A percentile compares a stretch with the other conserved stretches of the same genome.
Evolutionary conservation across 2,888 invertebrate genomes (phyloP).

Genomic region (Mimumesa dahlbomi): DNA sequence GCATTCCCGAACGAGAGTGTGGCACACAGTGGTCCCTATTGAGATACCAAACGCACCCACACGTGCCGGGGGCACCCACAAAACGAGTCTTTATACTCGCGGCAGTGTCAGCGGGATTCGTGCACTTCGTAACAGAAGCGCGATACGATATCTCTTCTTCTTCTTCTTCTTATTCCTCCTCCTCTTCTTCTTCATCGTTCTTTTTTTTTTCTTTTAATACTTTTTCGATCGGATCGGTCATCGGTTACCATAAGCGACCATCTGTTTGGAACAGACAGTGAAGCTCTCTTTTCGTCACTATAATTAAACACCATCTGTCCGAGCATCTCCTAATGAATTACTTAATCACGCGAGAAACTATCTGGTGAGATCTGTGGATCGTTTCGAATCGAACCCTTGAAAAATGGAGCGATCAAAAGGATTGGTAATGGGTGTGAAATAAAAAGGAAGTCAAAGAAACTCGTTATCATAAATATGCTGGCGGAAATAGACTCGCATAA

Average conservation of each 20-base stretch:
- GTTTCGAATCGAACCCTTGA: too few relatives aligned
- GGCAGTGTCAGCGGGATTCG: slow-evolving; percentile 16
- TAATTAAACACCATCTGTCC: too few relatives aligned
- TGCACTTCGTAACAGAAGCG: slow-evolving; percentile 12
- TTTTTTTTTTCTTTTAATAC: slow-evolving; percentile 5
- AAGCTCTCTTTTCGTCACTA: slow-evolving; percentile 15
- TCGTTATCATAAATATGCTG: slow-evolving; percentile 17
- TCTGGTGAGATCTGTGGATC: too few relatives aligned
- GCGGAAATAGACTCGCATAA: slow-evolving; percentile 11
- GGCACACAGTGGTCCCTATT: slow-evolving; percentile 53
- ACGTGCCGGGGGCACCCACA: slow-evolving; percentile 39
- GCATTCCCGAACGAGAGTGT: slow-evolving; percentile 7
- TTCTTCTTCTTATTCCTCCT: too few relatives aligned
- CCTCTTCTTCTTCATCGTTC: too few relatives aligned
- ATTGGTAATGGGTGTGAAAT: background rate
- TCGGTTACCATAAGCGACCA: background rate
- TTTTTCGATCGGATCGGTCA: slow-evolving; percentile 8
- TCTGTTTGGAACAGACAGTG: slow-evolving; percentile 9
- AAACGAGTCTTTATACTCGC: slow-evolving; percentile 53
- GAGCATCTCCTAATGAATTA: too few relatives aligned
- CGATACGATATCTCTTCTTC: background rate
- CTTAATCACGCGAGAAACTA: too few relatives aligned
- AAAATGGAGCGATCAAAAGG: background rate
- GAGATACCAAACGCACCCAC: slow-evolving; percentile 35
- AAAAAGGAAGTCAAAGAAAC: background rate